Conservation (phyloP, 2,888 invertebrate genomes). For the Colletes collaris region DNA sequence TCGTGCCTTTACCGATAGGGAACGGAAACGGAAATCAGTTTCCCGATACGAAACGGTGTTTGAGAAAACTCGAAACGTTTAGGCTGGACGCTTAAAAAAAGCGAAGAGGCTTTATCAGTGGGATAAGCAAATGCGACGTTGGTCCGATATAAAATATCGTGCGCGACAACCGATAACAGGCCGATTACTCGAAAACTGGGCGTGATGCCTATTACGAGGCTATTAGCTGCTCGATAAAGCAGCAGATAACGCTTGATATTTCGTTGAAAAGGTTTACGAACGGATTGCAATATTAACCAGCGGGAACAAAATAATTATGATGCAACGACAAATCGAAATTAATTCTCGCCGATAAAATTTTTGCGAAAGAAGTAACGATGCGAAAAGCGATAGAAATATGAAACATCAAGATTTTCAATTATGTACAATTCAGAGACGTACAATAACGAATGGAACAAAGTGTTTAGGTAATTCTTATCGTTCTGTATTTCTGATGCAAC, state of each 20-base stretch:
- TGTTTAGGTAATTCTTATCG: too few species aligned
- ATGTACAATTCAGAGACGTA: too few species aligned
- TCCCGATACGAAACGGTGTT: conserved; percentile 28
- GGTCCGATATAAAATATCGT: conserved; percentile 49
- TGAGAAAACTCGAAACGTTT: conserved; percentile 17
- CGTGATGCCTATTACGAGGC: conserved; percentile 69
- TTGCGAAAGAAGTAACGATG: not conserved
- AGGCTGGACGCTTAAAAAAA: conserved; percentile 27
- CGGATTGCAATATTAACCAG: not conserved
- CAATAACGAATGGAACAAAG: too few species aligned
- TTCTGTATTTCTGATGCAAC: too few species aligned
- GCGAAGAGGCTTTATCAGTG: conserved; percentile 46
- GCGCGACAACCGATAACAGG: conserved; percentile 59
- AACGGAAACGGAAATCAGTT: not conserved
- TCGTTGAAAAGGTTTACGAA: conserved; percentile 4
- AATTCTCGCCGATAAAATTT: not conserved
- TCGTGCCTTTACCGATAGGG: not conserved
- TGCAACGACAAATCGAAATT: not conserved
- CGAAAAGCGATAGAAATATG: too few species aligned
- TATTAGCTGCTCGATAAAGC: conserved; percentile 67
- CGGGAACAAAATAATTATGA: not conserved
- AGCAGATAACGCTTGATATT: conserved; percentile 13
- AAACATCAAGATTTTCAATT: too few species aligned
- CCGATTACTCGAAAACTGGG: conserved; percentile 67
- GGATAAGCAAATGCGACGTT: conserved; percentile 67